Percentiles rank a stretch among this genome's conserved stretches.
Conservation (phyloP, 2,888 invertebrate species). For the Zeuzera pyrina region DNA sequence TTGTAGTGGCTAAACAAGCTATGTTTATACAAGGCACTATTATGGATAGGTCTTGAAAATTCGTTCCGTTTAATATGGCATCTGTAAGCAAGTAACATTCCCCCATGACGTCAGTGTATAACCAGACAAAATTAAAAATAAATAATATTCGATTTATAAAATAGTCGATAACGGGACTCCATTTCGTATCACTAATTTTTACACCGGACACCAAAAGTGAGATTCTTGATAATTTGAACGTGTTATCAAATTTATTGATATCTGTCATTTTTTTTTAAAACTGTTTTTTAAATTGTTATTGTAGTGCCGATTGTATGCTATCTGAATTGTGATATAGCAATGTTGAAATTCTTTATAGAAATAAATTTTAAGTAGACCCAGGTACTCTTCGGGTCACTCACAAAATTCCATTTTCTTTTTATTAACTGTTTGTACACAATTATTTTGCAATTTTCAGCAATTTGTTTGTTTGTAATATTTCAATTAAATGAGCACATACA, state of each 20-base stretch:
- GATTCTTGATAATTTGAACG: constrained; percentile 7
- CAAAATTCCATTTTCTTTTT: no score
- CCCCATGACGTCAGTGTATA: constrained; percentile 33
- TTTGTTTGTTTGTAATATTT: no score
- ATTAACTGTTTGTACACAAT: no score
- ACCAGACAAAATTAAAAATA: constrained; percentile 29
- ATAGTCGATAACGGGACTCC: constrained; percentile 12
- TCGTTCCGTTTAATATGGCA: constrained; percentile 26
- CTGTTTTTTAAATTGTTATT: no score
- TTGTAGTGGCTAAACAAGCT: constrained; percentile 32
- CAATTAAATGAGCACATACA: no score
- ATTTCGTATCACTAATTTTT: constrained; percentile 17
- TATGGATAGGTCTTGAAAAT: constrained; percentile 35
- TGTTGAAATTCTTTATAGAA: no score
- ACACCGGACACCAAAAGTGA: constrained; percentile 35
- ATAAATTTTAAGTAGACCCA: no score
- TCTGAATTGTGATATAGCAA: no score
- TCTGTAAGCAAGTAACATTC: constrained; percentile 37
- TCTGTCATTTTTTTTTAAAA: no score
- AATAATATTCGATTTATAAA: constrained; percentile 23
- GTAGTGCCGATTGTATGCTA: no score
- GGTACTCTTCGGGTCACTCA: no score
- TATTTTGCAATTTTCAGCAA: no score
- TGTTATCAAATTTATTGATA: constrained; percentile 5
- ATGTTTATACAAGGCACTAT: constrained; percentile 38